These are phyloP conservation scores for Trogon melanurus DNA, from an alignment of 2,113 vertebrate species.

Conservation along the genomic window DNA sequence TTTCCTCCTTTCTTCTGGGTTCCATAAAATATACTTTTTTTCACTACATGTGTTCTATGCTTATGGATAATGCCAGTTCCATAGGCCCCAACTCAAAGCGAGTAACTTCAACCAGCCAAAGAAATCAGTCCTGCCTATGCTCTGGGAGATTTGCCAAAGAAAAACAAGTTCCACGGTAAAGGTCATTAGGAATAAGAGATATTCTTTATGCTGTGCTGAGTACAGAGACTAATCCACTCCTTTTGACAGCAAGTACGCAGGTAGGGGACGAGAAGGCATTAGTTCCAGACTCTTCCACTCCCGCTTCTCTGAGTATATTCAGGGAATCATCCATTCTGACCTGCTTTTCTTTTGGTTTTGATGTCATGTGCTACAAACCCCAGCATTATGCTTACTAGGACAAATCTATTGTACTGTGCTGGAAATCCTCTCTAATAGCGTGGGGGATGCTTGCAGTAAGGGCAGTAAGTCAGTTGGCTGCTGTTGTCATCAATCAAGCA, in stretches of 20 bases:
- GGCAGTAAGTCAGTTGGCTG: conserved; percentile 58
- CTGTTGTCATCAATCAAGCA: conserved; percentile 64
- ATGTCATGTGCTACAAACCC: neutral
- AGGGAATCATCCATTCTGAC: conserved; percentile 19
- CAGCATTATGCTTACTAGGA: conserved; percentile 9
- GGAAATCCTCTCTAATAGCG: conserved; percentile 24
- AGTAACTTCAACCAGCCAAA: neutral
- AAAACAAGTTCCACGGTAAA: conserved; percentile 21
- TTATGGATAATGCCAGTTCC: neutral
- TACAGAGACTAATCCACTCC: neutral
- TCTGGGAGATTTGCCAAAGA: conserved; percentile 16
- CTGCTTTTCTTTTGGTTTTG: conserved; percentile 34
- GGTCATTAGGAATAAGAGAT: neutral
- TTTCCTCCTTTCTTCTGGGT: neutral
- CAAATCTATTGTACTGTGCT: conserved; percentile 35
- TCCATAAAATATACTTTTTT: neutral
- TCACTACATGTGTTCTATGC: neutral
- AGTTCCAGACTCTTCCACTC: neutral
- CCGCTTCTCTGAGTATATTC: neutral
- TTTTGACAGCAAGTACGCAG: neutral
- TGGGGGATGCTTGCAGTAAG: conserved; percentile 24
- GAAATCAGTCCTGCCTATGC: neutral
- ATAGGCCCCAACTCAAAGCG: neutral
- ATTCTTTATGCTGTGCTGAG: neutral
- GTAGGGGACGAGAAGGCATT: neutral